Base-by-base conservation (phyloP, 1,140 invertebrate genomes). In the Zaprionus ghesquierei region DNA sequence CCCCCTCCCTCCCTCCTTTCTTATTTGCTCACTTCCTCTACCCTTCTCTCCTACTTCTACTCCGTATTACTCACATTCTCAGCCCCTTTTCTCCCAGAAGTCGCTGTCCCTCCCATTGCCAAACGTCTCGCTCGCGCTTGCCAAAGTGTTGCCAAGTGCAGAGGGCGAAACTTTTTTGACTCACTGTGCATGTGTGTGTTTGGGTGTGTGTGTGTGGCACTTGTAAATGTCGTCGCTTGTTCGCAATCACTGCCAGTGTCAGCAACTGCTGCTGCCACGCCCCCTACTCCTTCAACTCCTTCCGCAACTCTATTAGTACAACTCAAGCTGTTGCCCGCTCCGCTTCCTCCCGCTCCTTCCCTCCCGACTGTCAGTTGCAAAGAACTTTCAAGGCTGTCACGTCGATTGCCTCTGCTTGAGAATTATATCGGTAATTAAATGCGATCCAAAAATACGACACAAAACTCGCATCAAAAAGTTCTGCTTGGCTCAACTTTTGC, bases 211-310 rank as follows among this genome's bases (percentile, higher is more conserved):
- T 44, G 23, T 22, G 3, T 60, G 18, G 46, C 29, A 35, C 54
- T 68, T 72, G 69, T 72, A 49, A 73, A 55, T 73, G 70, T 73
- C 70, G 49, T 41, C 61, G 64, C 61, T 65, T 71, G 62, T 65
- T 59, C 55, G 31, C 55, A 71, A 65, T 62, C 50, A 56, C 60
- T 62, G 58, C 33, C 58, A 33, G 33, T 70, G 68, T 55, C 58
- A 69, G 65, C 53, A 69, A 56, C 53, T 15, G 23, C 29, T 33
- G 31, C 29, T 44, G 23, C 38, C 59, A 27, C 25, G 33, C 15
- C 20, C 27, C 22, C 41, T 46, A n/a, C 31, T 31, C 15, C 46
- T n/a, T n/a, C n/a, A n/a, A 23, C 44, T 33, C n/a, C 35, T 29
- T 18, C 15, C 13, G 35, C 35, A n/a, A 49, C 50, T 44, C 33